Evolutionary conservation across 2,113 vertebrate genomes (phyloP), one percentile per base, ranked within the genome.

Genomic region (Mola mola): DNA sequence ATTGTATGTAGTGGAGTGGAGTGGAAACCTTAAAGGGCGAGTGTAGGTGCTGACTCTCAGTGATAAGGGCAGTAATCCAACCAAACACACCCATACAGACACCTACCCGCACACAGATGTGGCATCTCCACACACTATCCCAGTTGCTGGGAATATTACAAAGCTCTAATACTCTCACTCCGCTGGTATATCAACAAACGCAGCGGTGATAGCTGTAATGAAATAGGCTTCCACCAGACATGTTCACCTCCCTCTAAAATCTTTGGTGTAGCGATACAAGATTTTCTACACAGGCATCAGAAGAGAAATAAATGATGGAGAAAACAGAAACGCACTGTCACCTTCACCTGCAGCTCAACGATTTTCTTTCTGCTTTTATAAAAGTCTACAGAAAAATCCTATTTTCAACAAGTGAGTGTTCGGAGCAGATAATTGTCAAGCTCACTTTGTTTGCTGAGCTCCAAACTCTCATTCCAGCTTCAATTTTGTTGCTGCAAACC

Each of bases 401-500:
- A 40, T 55, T 43, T 40, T 10, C 42, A 17, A 49, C 42, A 26
- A 3, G 38, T 51, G 26, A 17, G 37, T 38, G 36, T 66, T 79
- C 17, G 9, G 28, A 64, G 36, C 11, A 67, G 33, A 74, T 75
- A 69, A 75, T 76, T 46, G 57, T 16, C 19, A 43, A 1, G 19
- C 67, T 60, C 17, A 8, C 22, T 61, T 81, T 67, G 50, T 55
- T 71, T 44, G 26, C 56, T 2, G 29, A 56, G 33, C 44, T 70
- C 48, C 11, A 61, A 64, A 52, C 28, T 47, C 56, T 48, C 70
- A 62, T 63, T 76, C 78, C 70, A 25, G 53, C 59, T 68, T 25
- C 48, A 50, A 17, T 55, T 58, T 55, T 5, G 34, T 49, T 48
- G 67, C 79, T 42, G 28, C 29, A 43, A 29, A 29, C 46, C 47